Percentiles rank a stretch among this genome's conserved stretches.
These are phyloP conservation scores for Dicranocentrus wangi DNA, from an alignment of 2,888 invertebrate genomes.

Conservation along the genomic window DNA sequence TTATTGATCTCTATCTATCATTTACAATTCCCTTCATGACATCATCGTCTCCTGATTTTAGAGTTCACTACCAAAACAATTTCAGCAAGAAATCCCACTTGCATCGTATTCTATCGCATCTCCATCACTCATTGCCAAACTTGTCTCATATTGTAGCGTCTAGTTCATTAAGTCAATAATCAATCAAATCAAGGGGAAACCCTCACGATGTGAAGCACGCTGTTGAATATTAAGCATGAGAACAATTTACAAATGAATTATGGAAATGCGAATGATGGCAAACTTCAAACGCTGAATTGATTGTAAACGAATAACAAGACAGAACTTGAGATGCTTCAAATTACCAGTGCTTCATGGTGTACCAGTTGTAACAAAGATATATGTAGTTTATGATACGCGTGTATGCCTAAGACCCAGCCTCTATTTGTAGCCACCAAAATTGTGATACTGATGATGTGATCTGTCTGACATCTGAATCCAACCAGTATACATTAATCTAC, in stretches of 20 bases:
- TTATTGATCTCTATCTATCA: too few species aligned
- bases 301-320: slow-evolving; percentile 7
- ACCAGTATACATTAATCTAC: too few species aligned
- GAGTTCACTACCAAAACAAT: too few species aligned
- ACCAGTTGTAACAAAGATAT: slow-evolving; percentile 5
- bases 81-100: too few species aligned
- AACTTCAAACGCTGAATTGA: slow-evolving; percentile 2
- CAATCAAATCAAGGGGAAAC: slow-evolving; percentile 17
- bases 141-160: background rate
- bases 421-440: too few species aligned
- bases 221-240: background rate
- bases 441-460: too few species aligned
- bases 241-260: slow-evolving; percentile 27
- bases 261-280: background rate
- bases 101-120: too few species aligned
- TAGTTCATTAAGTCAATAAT: slow-evolving; percentile 18
- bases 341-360: background rate
- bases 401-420: too few species aligned
- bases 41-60: too few species aligned
- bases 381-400: too few species aligned
- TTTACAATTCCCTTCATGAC: too few species aligned
- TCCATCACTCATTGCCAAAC: background rate
- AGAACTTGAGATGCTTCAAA: background rate
- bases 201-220: background rate
- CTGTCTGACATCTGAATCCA: too few species aligned